Base-by-base conservation (phyloP, 2,888 invertebrate genomes). In the Diabrotica balteata region DNA sequence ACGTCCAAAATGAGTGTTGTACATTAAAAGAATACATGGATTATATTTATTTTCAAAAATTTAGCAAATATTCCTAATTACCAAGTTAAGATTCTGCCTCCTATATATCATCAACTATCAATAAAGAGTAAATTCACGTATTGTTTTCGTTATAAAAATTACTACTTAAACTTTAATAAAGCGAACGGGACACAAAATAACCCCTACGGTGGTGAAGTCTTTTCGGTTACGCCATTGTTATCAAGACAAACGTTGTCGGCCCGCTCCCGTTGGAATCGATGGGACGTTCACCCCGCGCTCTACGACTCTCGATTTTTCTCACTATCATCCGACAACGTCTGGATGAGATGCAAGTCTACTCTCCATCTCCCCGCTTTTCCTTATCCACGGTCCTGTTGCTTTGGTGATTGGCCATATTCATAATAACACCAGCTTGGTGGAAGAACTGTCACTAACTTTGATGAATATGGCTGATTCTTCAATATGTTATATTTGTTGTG, bases 351-450 rank as follows among this genome's bases (percentile, higher is more conserved):
- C 75, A 77, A 74, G 78, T 73, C 77, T 77, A 72, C 73, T 67
- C 61, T 60, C 54, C 57, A 52, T 52, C 17, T 60, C 50, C 59
- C 42, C 50, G n/a, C 50, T 61, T 60, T 63, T 72, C 66, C 46
- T 43, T 65, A 66, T 63, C 60, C 51, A 49, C 62, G 63, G 50
- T 70, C 70, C 66, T 74, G 65, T 67, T 70, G 45, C 76, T 78
- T 76, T 80, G 80, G 80, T 81, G 79, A 79, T 81, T 80, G 80
- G 80, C 80, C 81, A 80, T 80, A 80, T 80, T 80, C 80, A 79
- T 72, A 22, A 74, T 73, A 73, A 75, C 73, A 73, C 73, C 72
- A 69, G 73, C 75, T 79, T 77, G 80, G 80, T 79, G 80, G 78
- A 74, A 77, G 79, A 74, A 74, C 59, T 61, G 47, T 42, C 55